Base-by-base conservation (phyloP, 2,797 vertebrate genomes). In the Allenopithecus nigroviridis region DNA sequence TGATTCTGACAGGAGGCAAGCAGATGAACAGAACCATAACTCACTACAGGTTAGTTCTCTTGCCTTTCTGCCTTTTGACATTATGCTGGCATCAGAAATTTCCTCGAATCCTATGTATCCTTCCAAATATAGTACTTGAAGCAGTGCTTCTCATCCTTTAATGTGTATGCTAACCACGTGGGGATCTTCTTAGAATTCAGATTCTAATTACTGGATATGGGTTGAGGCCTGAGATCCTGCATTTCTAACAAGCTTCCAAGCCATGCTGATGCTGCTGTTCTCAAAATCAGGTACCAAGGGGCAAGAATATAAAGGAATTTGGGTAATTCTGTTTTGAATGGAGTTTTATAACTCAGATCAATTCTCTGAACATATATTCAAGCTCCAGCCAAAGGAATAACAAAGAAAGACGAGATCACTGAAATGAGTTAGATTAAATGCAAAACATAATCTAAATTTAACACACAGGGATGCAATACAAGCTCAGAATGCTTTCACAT, bases 341-440 rank as follows among this genome's bases (percentile, higher is more conserved):
- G 11, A 84, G 21, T 70, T 79, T 86, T 36, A 12, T 72, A 86
- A 76, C 43, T 97, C 57, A 48, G 57, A 84, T 83, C 64, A 79
- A 79, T 85, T 88, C 30, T 86, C 48, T 80, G n/a, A 93, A 75
- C 28, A 64, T 59, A 17, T 36, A 89, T 78, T 83, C 3, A 79
- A 30, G 8, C 4, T 84, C 6, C 46, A 93, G 39, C 30, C 16
- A 85, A 96, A 90, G n/a, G 14, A 81, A 86, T 4, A 84, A 94
- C 26, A 96, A 84, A 78, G 16, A 91, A 93, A 96, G 12, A 92
- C 39, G 0, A 95, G 61, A 89, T 26, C 22, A 61, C 19, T 68
- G 48, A 92, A 96, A 64, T 53, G 72, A 95, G 48, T 96, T 89
- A 93, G 53, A 95, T 81, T 68, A 94, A 96, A 90, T 88, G 70